Base-by-base conservation (phyloP, 64 coral and sea anemone genomes). In the Montipora efflorescens region DNA sequence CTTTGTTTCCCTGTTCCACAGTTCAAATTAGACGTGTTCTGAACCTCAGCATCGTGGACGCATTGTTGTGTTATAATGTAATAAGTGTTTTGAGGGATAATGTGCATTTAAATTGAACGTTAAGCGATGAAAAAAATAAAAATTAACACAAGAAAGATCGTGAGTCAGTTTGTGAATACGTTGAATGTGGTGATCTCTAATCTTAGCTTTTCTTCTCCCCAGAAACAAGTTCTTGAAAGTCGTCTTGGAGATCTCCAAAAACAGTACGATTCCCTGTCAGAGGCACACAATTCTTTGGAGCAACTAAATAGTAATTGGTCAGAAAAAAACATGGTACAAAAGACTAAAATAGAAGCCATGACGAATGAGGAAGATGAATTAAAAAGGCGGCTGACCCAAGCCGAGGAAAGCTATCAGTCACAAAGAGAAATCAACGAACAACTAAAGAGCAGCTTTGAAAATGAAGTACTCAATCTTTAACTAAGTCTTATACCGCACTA, bases 271-370 rank as follows among this genome's bases (percentile, higher is more conserved):
- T 87, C 79, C 5, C 19, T 98, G 4, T 77, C 78, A 25, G 89
- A 89, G 7, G 96, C 89, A 5, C 96, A 98, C 14, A 95, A 95
- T 43, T 76, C 78, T 22, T 80, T 98, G 47, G 96, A 98, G 57
- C 93, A 98, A 51, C 72, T 91, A 7, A 98, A 95, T 78, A 89
- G 84, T 69, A 89, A 76, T 49, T 80, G 88, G 58, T 88, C 78
- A 28, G 70, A 50, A 36, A 16, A 71, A 15, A 95, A 92, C 11
- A 87, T 51, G 13, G 70, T 92, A 51, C 84, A 90, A 45, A 76
- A 18, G 6, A 51, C 46, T 3, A 75, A 89, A 77, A 95, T 95
- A 82, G 59, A 78, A 3, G 51, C 18, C 10, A 20, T 91, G 21
- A 16, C 51, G 14, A 53, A 95, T 73, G 66, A 92, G 74, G 53